Conservation (phyloP, 92 coral and sea anemone genomes). For the Siderastrea siderea region DNA sequence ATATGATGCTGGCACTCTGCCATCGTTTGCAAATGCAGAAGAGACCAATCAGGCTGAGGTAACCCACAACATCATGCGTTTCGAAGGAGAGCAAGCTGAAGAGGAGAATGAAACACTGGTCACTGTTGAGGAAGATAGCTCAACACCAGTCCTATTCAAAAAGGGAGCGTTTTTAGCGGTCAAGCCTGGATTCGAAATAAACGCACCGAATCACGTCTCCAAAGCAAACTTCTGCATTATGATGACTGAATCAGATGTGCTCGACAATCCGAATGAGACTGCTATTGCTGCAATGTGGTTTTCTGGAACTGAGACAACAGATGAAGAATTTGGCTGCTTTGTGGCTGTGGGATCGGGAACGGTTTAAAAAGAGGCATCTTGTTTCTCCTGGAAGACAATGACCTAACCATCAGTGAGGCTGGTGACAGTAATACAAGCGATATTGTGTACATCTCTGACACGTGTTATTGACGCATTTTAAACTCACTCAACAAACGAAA, state of each 20-base stretch:
- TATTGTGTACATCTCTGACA: too few species aligned
- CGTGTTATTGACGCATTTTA: too few species aligned
- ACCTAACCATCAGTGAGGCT: too few species aligned
- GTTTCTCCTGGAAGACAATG: too few species aligned
- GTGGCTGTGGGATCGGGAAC: too few species aligned
- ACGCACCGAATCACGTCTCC: too few species aligned
- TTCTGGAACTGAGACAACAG: background rate
- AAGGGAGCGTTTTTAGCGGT: constrained; percentile 2
- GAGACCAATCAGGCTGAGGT: background rate
- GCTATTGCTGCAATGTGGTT: background rate
- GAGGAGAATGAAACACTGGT: background rate
- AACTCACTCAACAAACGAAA: too few species aligned
- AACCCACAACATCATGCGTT: background rate
- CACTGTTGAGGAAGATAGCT: background rate
- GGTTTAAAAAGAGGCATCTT: too few species aligned
- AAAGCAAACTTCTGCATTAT: too few species aligned
- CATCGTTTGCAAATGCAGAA: constrained; percentile 8
- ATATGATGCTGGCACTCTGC: constrained; percentile 14
- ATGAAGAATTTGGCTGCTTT: too few species aligned
- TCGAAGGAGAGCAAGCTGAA: constrained; percentile 19
- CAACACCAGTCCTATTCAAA: background rate
- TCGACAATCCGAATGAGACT: background rate
- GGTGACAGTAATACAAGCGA: too few species aligned
- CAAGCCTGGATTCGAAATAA: constrained; percentile 11
- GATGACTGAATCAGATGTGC: too few species aligned